These are phyloP conservation scores for Axea sp. DNA, from an alignment of 2,888 invertebrate genomes.

Conservation along the genomic window DNA sequence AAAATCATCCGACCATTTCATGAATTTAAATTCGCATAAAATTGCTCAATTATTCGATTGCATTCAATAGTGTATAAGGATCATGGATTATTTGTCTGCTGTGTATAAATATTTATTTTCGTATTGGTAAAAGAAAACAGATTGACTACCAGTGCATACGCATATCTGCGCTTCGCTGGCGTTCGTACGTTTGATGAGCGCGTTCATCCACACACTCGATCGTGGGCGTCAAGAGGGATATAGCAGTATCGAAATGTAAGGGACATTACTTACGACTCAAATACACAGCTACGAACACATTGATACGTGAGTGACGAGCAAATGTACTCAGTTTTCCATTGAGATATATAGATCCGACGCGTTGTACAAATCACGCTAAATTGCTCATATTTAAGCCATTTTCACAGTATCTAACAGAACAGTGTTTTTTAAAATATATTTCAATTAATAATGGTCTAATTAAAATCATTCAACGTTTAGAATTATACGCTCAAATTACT, in stretches of 20 bases:
- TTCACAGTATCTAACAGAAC: neutral
- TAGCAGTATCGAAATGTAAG: constrained; percentile 54
- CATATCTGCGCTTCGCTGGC: constrained; percentile 31
- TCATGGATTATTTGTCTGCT: constrained; percentile 20
- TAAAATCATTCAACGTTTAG: too few species aligned
- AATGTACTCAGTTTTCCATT: constrained; percentile 29
- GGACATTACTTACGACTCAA: constrained; percentile 57
- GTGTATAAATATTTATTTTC: constrained; percentile 57
- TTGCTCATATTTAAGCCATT: constrained; percentile 33
- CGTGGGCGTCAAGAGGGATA: constrained; percentile 60
- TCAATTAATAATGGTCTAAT: too few species aligned
- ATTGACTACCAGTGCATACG: constrained; percentile 47
- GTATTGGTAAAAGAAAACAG: constrained; percentile 40
- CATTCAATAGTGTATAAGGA: constrained; percentile 39
- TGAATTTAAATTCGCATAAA: constrained; percentile 42
- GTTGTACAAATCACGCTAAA: constrained; percentile 51
- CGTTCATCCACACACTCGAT: constrained; percentile 45
- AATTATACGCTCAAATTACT: too few species aligned
- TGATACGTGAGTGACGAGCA: constrained; percentile 7
- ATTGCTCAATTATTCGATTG: constrained; percentile 51
- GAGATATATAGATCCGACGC: constrained; percentile 42
- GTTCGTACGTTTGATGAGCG: constrained; percentile 43
- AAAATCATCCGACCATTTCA: too few species aligned
- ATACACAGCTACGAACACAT: constrained; percentile 15
- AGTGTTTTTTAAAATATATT: too few species aligned